Evolutionary conservation across 2,888 invertebrate genomes (phyloP).

Genomic region (Chromoteleia sp.): DNA sequence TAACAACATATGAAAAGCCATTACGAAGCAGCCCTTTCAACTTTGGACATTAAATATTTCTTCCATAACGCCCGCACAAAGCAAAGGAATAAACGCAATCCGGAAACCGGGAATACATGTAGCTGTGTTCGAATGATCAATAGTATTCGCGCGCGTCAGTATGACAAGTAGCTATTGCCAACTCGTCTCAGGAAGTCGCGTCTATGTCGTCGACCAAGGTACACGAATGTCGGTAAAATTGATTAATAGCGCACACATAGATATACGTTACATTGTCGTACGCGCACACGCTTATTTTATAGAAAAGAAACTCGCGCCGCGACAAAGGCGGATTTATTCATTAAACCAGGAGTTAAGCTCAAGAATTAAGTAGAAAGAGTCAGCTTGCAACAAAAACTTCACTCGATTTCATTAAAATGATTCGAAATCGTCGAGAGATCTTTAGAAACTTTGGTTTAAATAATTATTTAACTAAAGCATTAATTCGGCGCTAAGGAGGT

Average conservation of each 20-base stretch:
- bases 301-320: constrained; percentile 26
- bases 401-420: constrained; percentile 24
- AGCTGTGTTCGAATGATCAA: constrained; percentile 70
- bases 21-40: constrained; percentile 51
- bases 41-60: constrained; percentile 61
- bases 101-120: constrained; percentile 66
- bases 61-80: constrained; percentile 44
- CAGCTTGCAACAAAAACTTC: constrained; percentile 2
- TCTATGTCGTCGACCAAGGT: constrained; percentile 66
- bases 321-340: constrained; percentile 47
- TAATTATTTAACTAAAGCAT: too few relatives aligned
- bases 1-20: constrained; percentile 53
- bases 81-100: constrained; percentile 68
- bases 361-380: constrained; percentile 29
- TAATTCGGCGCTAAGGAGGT: too few relatives aligned
- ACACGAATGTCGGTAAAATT: constrained; percentile 65
- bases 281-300: constrained; percentile 33
- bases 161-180: constrained; percentile 71
- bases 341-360: constrained; percentile 33
- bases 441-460: neutral
- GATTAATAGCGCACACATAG: constrained; percentile 60
- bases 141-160: constrained; percentile 70
- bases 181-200: constrained; percentile 68
- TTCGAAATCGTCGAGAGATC: neutral
- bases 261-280: constrained; percentile 38